These are phyloP conservation scores for Aplidium turbinatum DNA, from an alignment of 23 tunicate genomes.

Conservation along the genomic window DNA sequence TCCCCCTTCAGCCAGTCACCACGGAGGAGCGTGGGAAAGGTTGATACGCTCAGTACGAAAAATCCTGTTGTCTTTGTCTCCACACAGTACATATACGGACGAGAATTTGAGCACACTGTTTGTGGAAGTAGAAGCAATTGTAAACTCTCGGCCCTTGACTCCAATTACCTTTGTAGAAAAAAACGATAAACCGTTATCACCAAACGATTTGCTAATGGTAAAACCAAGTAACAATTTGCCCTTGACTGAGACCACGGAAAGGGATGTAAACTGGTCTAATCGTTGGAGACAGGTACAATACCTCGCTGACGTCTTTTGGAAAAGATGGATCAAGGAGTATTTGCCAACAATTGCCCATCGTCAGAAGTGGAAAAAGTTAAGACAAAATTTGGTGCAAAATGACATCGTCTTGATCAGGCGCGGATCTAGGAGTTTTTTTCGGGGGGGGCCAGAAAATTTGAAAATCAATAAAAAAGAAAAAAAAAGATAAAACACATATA, in stretches of 20 bases:
- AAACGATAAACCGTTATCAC: neutral
- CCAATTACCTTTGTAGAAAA: neutral
- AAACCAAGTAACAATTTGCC: neutral
- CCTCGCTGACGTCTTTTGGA: slow-evolving; percentile 5
- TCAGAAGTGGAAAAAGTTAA: neutral
- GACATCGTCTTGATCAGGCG: neutral
- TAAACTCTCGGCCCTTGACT: slow-evolving; percentile 3
- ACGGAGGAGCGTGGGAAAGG: slow-evolving; percentile 3
- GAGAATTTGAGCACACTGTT: neutral
- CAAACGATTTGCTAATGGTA: neutral
- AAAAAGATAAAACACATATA: too few species aligned
- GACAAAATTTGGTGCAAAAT: neutral
- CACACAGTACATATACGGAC: neutral
- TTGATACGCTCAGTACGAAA: neutral
- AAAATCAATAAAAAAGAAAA: too few species aligned
- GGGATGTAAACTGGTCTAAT: neutral
- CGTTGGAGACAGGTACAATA: slow-evolving; percentile 8
- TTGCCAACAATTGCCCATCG: neutral
- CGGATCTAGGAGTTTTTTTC: too few species aligned
- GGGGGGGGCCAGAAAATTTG: too few species aligned
- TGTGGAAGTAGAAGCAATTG: neutral
- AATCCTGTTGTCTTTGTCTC: neutral
- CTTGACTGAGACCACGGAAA: neutral
- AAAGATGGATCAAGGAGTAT: neutral
- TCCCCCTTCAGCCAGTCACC: neutral